A percentile compares a stretch with the other conserved stretches of the same genome.
Conservation (phyloP, 2,888 invertebrate genomes). For the Harpalus rubripes region DNA sequence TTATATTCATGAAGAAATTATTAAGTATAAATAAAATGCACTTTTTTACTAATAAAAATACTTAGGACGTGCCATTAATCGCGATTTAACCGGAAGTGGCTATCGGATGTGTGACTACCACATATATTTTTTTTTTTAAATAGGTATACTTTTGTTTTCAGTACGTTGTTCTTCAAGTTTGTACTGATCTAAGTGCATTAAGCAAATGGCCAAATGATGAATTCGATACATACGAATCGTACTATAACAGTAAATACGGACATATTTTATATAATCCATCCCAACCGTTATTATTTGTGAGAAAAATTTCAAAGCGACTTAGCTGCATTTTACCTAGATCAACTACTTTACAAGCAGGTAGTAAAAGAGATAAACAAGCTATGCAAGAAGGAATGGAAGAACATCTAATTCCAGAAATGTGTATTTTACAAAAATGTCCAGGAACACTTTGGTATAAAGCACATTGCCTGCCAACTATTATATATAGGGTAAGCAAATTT, state of each 20-base stretch:
- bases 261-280: conserved; percentile 80
- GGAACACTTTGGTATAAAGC: conserved; percentile 92
- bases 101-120: too few relatives aligned
- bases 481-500: conserved; percentile 83
- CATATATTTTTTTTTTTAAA: too few relatives aligned
- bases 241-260: conserved; percentile 88
- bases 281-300: conserved; percentile 91
- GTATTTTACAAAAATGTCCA: conserved; percentile 85
- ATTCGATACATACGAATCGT: conserved; percentile 84
- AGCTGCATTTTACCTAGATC: conserved; percentile 82
- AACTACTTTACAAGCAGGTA: conserved; percentile 68
- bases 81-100: too few relatives aligned
- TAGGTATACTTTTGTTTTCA: conserved; percentile 68
- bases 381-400: conserved; percentile 81
- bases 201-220: conserved; percentile 84
- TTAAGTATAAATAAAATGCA: too few relatives aligned
- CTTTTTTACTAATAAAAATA: too few relatives aligned
- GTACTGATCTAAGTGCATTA: conserved; percentile 82
- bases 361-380: conserved; percentile 76
- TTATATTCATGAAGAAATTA: too few relatives aligned
- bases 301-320: conserved; percentile 81
- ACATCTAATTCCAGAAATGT: conserved; percentile 92
- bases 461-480: conserved; percentile 88
- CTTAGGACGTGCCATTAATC: too few relatives aligned
- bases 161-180: conserved; percentile 86